A percentile compares a stretch with the other conserved stretches of the same genome.
Conservation (phyloP, 2,113 vertebrate species). For the Parus major region DNA sequence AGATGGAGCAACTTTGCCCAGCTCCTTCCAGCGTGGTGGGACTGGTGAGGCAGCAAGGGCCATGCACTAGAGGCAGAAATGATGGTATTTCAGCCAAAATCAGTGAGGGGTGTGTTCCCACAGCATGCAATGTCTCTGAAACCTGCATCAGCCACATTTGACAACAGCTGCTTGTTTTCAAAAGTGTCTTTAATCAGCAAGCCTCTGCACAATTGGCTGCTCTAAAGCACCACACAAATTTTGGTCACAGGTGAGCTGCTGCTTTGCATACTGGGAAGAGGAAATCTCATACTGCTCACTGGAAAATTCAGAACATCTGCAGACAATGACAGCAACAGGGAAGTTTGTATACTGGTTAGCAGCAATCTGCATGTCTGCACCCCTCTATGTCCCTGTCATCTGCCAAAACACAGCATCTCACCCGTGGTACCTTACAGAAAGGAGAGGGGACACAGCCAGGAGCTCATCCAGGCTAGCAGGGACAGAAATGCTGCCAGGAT, state of each 20-base stretch:
- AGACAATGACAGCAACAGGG: background rate
- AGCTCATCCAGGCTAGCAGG: rapidly evolving
- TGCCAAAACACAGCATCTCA: background rate
- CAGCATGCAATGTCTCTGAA: background rate
- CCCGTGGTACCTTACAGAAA: rapidly evolving
- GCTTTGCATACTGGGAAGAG: background rate
- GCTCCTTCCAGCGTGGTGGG: rapidly evolving
- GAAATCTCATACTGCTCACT: background rate
- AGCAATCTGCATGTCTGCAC: background rate
- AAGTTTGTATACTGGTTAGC: background rate
- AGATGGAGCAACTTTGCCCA: rapidly evolving
- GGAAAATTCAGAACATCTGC: background rate
- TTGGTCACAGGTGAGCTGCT: background rate
- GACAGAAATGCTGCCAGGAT: background rate
- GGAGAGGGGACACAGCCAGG: background rate
- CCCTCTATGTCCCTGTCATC: too few species aligned
- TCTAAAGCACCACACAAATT: background rate
- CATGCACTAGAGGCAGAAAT: background rate
- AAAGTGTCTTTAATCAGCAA: background rate
- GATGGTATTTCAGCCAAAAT: background rate
- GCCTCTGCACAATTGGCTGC: background rate
- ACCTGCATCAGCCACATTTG: background rate
- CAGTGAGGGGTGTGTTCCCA: background rate
- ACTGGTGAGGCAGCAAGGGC: background rate
- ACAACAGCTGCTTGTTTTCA: background rate